Base-by-base conservation (phyloP, 2,888 invertebrate species). In the Ormyrus pomaceus region DNA sequence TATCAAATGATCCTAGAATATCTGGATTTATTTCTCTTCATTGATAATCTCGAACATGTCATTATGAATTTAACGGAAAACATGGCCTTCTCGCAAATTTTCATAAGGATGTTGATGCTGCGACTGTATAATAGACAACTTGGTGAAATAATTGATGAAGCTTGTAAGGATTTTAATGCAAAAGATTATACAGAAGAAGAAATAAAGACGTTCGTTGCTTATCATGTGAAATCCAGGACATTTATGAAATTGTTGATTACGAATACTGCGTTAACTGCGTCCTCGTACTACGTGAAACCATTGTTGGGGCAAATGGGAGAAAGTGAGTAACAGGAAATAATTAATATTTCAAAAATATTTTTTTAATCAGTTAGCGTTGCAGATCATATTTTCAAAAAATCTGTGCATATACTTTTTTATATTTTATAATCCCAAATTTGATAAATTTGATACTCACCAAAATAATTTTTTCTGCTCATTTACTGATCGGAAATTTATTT, bases 31-130 rank as follows among this genome's bases (percentile, higher is more conserved):
- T 85, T 84, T 68, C 66, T 88, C 2, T 85, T 84, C 56, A 84
- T 87, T 8, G 82, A 77, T 9, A 79, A 87, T 62, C 81, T 88
- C 0, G 88, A 88, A 64, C 85, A 86, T 58, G 86, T 88, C 6
- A 83, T 88, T 0, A 85, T 86, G 84, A 88, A 87, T 80, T 82
- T 88, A 48, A 86, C 87, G 4, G 87, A 88, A 69, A 87, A 87
- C 75, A 85, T 87, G 83, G 86, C 86, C 5, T 88, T 88, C 69
- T 84, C 87, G 0, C 85, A 86, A 66, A 87, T 89, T 45, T 75
- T 88, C 34, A 78, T 86, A 3, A 83, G 87, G 53, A 86, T 88
- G 80, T 62, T 86, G 34, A 86, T 86, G 86, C 62, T 88, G 0
- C 82, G 86, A 5, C 66, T 85, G 5, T 83, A 88, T 68, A 86